Evolutionary conservation across 2,113 vertebrate genomes (phyloP), one percentile per base, ranked within the genome.

Genomic region (Apodemus speciosus): DNA sequence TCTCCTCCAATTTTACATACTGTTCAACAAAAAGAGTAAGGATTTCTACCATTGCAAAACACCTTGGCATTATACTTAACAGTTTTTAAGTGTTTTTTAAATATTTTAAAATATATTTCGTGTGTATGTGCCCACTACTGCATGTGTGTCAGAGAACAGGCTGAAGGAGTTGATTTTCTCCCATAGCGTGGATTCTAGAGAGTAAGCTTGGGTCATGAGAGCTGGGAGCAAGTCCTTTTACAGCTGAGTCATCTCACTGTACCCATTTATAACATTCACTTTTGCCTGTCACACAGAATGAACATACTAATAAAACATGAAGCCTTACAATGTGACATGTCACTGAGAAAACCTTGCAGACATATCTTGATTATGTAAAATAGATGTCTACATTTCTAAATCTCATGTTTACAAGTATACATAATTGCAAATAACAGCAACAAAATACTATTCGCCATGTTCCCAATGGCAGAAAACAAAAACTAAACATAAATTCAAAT

Each of bases 261-360:
- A 84, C 60, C 35, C 27, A 30, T 46, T 76, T 62, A 62, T 79
- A 92, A 43, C 27, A 88, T 43, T 87, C 4, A 60, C 58, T 83
- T 96, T 73, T 77, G 58, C 27, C 56, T 76, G 62, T 66, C 72
- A 83, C 35, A 88, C 3, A 60, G 94, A 88, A 95, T 60, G 16
- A 92, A 97, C 51, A 84, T 1, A 88, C 13, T 62, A 66, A 46
- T 88, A 95, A 92, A 93, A 93, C 62, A 86, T 58, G 38, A 91
- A 94, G 88, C 27, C 6, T 79, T 71, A 68, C 80, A 35, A 85
- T 46, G 0, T 4, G 66, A 94, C 6, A 72, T 0, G 73, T 56
- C 49, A 89, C 1, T 72, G 38, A 92, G 25, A 83, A 90, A 85
- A 43, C 15, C 38, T 53, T 86, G 43, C 14, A 87, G 72, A 85